phyloP scores from a whole-genome alignment of 2,797 vertebrate genomes.

The Diplodus puntazzo region DNA sequence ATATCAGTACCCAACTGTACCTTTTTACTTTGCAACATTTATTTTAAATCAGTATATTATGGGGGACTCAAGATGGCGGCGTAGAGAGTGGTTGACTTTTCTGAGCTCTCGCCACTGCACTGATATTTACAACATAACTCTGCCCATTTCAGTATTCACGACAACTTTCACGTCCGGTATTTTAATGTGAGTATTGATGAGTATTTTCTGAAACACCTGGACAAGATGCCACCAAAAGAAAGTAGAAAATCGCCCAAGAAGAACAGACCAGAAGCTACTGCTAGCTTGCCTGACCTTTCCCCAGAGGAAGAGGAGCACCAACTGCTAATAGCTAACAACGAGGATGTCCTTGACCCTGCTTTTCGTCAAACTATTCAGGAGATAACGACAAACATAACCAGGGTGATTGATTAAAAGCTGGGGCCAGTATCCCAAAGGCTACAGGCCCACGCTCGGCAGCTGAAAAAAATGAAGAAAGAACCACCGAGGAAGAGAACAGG shows the following conservation, averaged over 20 bases:
- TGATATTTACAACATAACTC: too few species aligned
- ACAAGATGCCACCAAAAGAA: neutral
- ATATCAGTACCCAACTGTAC: too few species aligned
- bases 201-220: neutral
- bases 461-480: neutral
- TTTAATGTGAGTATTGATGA: neutral
- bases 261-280: neutral
- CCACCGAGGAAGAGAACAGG: neutral
- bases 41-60: too few species aligned
- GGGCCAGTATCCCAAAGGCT: neutral
- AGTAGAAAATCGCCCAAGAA: neutral
- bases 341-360: neutral
- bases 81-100: too few species aligned
- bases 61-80: too few species aligned
- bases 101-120: too few species aligned
- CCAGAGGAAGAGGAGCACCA: neutral
- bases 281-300: neutral
- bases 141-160: too few species aligned
- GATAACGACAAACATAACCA: neutral
- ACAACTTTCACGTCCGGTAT: neutral
- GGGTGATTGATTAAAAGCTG: neutral
- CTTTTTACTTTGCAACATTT: too few species aligned
- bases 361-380: neutral
- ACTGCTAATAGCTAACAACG: neutral
- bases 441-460: neutral